Evolutionary conservation across 2,888 invertebrate genomes (phyloP).

Genomic region (Andricus curvator): DNA sequence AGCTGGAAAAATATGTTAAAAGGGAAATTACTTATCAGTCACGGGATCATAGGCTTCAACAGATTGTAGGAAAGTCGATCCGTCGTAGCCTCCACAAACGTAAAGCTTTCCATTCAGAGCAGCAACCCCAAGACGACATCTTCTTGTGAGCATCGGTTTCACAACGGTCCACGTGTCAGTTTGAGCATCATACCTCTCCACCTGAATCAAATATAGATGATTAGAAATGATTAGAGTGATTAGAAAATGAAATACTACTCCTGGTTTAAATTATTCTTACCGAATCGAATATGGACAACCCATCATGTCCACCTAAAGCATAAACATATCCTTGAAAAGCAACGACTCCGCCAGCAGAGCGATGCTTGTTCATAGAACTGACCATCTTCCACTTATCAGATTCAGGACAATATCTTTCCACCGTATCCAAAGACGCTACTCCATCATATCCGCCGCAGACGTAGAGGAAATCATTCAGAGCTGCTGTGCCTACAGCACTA

Average conservation of each 20-base stretch:
- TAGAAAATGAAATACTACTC: neutral
- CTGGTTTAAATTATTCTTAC: conserved; percentile 75
- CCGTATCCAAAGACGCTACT: conserved; percentile 88
- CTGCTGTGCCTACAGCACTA: conserved; percentile 90
- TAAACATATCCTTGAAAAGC: conserved; percentile 87
- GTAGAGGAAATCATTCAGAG: conserved; percentile 88
- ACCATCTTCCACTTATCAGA: conserved; percentile 87
- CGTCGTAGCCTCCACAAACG: conserved; percentile 92
- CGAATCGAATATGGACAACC: conserved; percentile 91
- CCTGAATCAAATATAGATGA: conserved; percentile 70
- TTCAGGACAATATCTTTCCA: conserved; percentile 89
- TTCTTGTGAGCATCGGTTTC: conserved; percentile 88
- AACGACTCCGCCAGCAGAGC: conserved; percentile 87
- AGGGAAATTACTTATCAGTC: conserved; percentile 80
- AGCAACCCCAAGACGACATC: conserved; percentile 91
- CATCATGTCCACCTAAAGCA: conserved; percentile 93
- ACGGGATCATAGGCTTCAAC: conserved; percentile 90
- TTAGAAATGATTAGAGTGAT: neutral
- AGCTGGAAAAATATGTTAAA: neutral
- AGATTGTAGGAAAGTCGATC: conserved; percentile 88
- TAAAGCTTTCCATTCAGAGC: conserved; percentile 90
- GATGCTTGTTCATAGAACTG: conserved; percentile 85
- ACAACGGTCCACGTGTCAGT: conserved; percentile 87
- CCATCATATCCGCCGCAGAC: conserved; percentile 94
- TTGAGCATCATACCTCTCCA: conserved; percentile 89